Percentiles rank a stretch among this genome's conserved stretches.
Evolutionary conservation across 1,140 invertebrate genomes (phyloP).

Genomic region (Apolygus lucorum): DNA sequence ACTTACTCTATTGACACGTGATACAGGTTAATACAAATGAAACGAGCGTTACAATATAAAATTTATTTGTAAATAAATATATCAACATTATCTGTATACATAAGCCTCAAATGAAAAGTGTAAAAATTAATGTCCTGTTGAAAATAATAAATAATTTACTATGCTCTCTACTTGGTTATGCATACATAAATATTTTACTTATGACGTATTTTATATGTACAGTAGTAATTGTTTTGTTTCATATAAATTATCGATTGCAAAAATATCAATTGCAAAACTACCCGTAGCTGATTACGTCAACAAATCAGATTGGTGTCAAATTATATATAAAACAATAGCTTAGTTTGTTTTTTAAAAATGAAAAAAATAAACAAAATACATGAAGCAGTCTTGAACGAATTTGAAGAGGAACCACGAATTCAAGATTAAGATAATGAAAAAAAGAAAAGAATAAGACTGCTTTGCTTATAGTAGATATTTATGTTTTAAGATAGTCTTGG

Average conservation of each 20-base stretch:
- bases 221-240: background rate
- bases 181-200: background rate
- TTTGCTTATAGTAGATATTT: too few relatives aligned
- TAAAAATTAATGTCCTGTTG: background rate
- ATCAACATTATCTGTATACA: conserved; percentile 8
- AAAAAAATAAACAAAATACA: background rate
- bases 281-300: conserved; percentile 6
- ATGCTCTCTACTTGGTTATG: background rate
- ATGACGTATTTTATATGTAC: background rate
- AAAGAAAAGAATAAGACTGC: too few relatives aligned
- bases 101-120: background rate
- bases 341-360: background rate
- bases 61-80: conserved; percentile 17
- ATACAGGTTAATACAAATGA: too few relatives aligned
- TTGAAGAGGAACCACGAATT: too few relatives aligned
- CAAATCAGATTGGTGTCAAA: background rate
- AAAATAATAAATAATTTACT: conserved; percentile 15
- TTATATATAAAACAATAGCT: background rate
- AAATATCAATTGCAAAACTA: conserved; percentile 11
- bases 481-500: too few relatives aligned
- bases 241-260: conserved; percentile 11
- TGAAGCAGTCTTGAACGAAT: conserved; percentile 6
- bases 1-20: too few relatives aligned
- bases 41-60: conserved; percentile 4
- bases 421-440: too few relatives aligned